phyloP scores from a whole-genome alignment of 2,797 vertebrate genomes.

The Acrocephalus scirpaceus region DNA sequence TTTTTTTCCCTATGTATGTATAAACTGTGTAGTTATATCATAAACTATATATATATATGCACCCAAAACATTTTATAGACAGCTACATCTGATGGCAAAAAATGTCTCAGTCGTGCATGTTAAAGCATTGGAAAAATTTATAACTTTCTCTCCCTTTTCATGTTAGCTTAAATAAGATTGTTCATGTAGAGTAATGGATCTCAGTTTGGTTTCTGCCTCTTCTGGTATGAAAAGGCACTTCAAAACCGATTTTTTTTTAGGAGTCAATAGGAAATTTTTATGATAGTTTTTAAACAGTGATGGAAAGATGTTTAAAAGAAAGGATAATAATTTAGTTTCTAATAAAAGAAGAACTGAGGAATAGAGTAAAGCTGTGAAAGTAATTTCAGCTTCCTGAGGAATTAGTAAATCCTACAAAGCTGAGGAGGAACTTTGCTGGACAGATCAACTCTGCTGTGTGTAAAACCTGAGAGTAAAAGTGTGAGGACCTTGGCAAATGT shows the following conservation, averaged over 20 bases:
- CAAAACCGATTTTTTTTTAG: not conserved
- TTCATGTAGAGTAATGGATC: not conserved
- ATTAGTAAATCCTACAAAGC: conserved; percentile 34
- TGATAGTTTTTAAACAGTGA: not conserved
- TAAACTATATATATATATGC: not conserved
- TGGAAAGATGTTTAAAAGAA: not conserved
- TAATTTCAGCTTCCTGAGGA: not conserved
- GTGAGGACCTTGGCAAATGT: not conserved
- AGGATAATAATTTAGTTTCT: not conserved
- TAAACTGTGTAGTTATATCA: not conserved
- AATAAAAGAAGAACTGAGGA: not conserved
- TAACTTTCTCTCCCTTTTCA: conserved; percentile 63
- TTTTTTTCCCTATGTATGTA: not conserved
- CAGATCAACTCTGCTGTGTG: conserved; percentile 62
- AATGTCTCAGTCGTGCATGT: not conserved
- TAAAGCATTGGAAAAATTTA: not conserved
- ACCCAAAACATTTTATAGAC: not conserved
- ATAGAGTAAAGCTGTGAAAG: not conserved
- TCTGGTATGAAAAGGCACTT: not conserved
- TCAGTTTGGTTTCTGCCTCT: not conserved
- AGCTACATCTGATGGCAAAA: not conserved
- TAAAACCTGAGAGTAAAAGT: not conserved
- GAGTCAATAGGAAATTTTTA: not conserved
- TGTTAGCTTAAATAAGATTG: not conserved
- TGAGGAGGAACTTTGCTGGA: conserved; percentile 68